Percentiles rank a stretch among this genome's conserved stretches.
Evolutionary conservation across 2,888 invertebrate genomes (phyloP).

Genomic region (Keiferia lycopersicella): DNA sequence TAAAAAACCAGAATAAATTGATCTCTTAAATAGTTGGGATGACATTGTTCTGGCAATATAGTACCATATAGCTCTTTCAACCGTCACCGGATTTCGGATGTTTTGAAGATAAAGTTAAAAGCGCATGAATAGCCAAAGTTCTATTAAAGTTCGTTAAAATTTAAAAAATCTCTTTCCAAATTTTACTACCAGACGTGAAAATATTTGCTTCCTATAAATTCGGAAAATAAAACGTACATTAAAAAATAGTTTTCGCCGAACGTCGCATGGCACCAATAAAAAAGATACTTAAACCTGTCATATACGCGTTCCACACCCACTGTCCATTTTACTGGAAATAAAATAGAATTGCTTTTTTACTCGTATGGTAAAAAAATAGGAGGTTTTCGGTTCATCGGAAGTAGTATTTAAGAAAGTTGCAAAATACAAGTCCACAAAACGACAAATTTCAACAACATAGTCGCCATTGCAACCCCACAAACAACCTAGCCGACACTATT

Average conservation of each 20-base stretch:
- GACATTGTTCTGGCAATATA: too few relatives aligned
- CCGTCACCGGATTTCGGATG: too few relatives aligned
- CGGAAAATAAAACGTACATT: background rate
- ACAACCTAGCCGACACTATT: slow-evolving; percentile 16
- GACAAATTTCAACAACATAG: background rate
- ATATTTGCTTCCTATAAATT: background rate
- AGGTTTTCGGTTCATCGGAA: too few relatives aligned
- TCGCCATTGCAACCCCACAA: background rate
- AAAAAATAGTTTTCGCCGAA: slow-evolving; percentile 1
- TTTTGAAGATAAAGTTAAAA: too few relatives aligned
- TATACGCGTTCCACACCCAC: slow-evolving; percentile 5
- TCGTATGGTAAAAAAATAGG: background rate
- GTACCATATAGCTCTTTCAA: too few relatives aligned
- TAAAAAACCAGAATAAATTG: too few relatives aligned
- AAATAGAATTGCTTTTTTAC: slow-evolving; percentile 11
- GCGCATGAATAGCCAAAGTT: too few relatives aligned
- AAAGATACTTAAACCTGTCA: slow-evolving; percentile 9
- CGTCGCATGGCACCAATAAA: slow-evolving; percentile 22
- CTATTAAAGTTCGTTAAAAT: too few relatives aligned
- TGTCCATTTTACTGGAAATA: background rate
- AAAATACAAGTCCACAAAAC: background rate
- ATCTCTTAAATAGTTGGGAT: too few relatives aligned
- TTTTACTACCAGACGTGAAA: too few relatives aligned
- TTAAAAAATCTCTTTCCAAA: too few relatives aligned
- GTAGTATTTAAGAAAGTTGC: too few relatives aligned